phyloP scores from a whole-genome alignment of 2,113 vertebrate genomes.

The Cyanoliseus patagonus region DNA sequence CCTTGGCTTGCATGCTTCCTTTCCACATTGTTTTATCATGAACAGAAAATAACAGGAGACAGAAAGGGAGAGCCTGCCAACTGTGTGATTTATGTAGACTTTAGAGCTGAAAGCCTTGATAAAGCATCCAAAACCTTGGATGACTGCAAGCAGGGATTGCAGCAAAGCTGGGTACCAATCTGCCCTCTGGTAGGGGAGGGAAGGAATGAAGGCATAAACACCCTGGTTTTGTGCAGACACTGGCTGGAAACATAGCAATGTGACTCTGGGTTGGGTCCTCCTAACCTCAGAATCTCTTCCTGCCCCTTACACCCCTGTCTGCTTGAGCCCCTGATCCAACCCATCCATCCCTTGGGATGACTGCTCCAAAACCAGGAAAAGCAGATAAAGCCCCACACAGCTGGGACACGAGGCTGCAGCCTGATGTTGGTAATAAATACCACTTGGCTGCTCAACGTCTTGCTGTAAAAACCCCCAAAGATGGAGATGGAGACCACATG shows the following conservation, averaged over 20 bases:
- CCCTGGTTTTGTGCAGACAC: background rate
- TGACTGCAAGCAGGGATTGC: background rate
- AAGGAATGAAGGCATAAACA: background rate
- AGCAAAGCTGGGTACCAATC: background rate
- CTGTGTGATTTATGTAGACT: constrained; percentile 23
- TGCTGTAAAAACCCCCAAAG: background rate
- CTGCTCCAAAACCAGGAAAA: background rate
- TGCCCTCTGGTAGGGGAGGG: background rate
- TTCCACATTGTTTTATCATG: constrained; percentile 51
- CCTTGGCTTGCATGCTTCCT: constrained; percentile 54
- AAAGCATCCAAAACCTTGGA: background rate
- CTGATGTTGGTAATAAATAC: background rate
- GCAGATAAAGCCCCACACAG: accelerated
- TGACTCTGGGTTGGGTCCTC: accelerated
- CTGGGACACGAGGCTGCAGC: background rate
- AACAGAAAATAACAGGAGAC: constrained; percentile 56
- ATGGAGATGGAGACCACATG: background rate
- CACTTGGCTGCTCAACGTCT: accelerated
- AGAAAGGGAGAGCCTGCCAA: constrained; percentile 37
- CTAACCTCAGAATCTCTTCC: background rate
- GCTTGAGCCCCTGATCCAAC: background rate
- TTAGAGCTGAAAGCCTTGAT: background rate
- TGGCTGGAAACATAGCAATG: accelerated
- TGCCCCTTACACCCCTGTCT: background rate
- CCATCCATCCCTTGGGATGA: background rate